A percentile compares a stretch with the other conserved stretches of the same genome.
Evolutionary conservation across 2,113 vertebrate genomes (phyloP).

Genomic region (Datnioides undecimradiatus): DNA sequence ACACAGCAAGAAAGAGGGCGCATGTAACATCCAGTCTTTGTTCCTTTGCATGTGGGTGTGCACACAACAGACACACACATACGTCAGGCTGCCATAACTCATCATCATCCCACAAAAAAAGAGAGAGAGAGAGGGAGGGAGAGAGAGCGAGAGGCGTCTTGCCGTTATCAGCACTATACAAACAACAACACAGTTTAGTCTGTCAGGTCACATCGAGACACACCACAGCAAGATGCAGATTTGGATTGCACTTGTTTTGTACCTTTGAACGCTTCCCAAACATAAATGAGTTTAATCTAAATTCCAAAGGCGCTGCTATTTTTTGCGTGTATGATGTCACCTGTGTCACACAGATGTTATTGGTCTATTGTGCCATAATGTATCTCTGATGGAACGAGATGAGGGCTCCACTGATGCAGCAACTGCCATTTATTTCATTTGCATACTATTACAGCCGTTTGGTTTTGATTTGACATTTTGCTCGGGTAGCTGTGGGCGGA

Average conservation of each 20-base stretch:
- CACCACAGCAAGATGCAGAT: not conserved
- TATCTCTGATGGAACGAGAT: slow-evolving; percentile 11
- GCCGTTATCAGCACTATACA: slow-evolving; percentile 61
- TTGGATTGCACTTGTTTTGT: not conserved
- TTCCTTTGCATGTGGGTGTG: slow-evolving; percentile 61
- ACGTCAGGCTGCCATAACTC: slow-evolving; percentile 72
- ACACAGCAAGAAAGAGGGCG: slow-evolving; percentile 23
- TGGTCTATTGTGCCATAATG: not conserved
- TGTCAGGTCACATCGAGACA: slow-evolving; percentile 44
- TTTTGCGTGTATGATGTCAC: not conserved
- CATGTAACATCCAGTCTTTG: slow-evolving; percentile 59
- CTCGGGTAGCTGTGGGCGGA: slow-evolving; percentile 52
- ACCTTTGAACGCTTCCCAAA: not conserved
- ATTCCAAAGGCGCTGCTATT: not conserved
- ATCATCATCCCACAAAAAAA: slow-evolving; percentile 58
- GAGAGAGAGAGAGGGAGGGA: not conserved
- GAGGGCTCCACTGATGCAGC: slow-evolving; percentile 37
- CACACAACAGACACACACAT: slow-evolving; percentile 30
- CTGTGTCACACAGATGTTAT: not conserved
- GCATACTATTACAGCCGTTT: slow-evolving; percentile 42
- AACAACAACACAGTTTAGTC: slow-evolving; percentile 56
- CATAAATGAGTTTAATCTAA: slow-evolving; percentile 13
- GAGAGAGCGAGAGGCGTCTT: slow-evolving; percentile 6
- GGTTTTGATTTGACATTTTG: slow-evolving; percentile 73
- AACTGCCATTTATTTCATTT: slow-evolving; percentile 56